Base-by-base conservation (phyloP, 2,113 vertebrate species). In the Hydropotes inermis region DNA sequence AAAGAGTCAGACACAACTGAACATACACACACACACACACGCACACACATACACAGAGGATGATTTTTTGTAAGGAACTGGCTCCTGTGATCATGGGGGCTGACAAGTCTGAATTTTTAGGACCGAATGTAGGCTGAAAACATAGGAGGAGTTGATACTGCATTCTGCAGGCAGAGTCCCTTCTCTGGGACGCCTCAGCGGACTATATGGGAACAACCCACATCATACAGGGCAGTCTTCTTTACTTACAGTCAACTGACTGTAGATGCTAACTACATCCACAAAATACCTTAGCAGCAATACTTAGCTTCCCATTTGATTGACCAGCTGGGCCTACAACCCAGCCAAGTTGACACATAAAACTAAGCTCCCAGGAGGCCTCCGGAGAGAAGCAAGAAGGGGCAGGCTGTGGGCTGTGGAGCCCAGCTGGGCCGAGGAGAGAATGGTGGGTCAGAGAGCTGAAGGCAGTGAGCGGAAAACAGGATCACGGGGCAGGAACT, bases 71-170 rank as follows among this genome's bases (percentile, higher is more conserved):
- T 10, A 58, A 43, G 61, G 36, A 91, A 93, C 16, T 7, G 3
- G 33, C 50, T 95, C 21, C 8, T 15, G 1, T 19, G 13, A 64
- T 13, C 23, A 5, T 58, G 8, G 82, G 21, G 27, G 28, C 47
- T 78, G 54, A 39, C 43, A 17, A 28, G 5, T 23, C 30, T 33
- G 52, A 14, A 17, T 27, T 23, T 27, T 8, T 3, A 61, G 61
- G 90, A 15, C 4, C 7, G 4, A n/a, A 19, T 2, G 23, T 8
- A 30, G 50, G 43, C 67, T 76, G 58, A 39, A n/a, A 55, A 79
- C 57, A n/a, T 60, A 0, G 21, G 14, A 74, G 60, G 78, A n/a
- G 13, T 1, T 0, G 9, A 15, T 3, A 15, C 47, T 2, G 8
- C 70, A 12, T 25, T 45, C 79, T 50, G 47, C 10, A 70, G 36